Base-by-base conservation (phyloP, 1,140 invertebrate species). In the Euwallacea similis region DNA sequence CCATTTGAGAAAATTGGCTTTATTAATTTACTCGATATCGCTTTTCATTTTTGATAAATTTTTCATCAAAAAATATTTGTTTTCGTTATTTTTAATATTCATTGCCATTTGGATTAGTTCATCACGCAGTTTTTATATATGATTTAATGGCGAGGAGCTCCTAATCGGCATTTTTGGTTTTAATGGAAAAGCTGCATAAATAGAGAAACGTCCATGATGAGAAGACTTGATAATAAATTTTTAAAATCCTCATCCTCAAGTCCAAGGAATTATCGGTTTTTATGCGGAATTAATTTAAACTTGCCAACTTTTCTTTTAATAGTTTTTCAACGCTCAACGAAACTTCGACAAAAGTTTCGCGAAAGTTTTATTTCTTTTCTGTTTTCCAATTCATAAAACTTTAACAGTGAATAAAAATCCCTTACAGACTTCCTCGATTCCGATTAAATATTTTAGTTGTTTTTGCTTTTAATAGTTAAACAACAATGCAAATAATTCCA, bases 301-400 rank as follows among this genome's bases (percentile, higher is more conserved):
- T 69, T 43, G 59, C 58, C 15, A 69, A 69, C 67, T 69, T 69
- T 62, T 69, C 67, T 69, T 69, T 69, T 69, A 69, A 69, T 69
- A 69, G 67, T 69, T 69, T 69, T 69, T 69, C 67, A 42, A 55
- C 44, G 41, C 46, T 41, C 13, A 43, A 69, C 43, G 44, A 21
- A 43, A 43, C 42, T 41, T 68, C 55, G 21, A 46, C 13, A 68
- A 68, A 68, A 44, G 11, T 65, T 65, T 43, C 56, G 42, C 42
- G 8, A 11, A 69, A 69, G 46, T 59, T 69, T 69, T 62, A 60
- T 42, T 69, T 62, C 59, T 54, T 68, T 66, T 61, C 44, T 16
- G n/a, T 62, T 69, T 69, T 69, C 67, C 67, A 42, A 69, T 62
- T 69, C 59, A 69, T 69, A 69, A 69, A 69, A 69, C 67, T 69